Evolutionary conservation across 2,888 invertebrate genomes (phyloP).

Genomic region (Archaeoteleia sp.): DNA sequence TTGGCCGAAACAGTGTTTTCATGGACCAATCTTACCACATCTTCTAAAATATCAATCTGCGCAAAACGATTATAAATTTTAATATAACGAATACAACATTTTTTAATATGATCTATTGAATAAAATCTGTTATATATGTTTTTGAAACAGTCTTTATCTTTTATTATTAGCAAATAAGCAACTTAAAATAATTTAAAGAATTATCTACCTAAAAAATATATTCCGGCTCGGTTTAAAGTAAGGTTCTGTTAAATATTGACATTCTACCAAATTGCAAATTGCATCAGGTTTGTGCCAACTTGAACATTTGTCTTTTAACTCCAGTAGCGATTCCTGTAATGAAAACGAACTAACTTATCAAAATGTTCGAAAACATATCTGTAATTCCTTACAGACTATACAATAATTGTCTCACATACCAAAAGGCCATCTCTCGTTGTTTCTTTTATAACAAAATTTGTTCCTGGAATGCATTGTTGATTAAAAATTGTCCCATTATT

Average conservation of each 20-base stretch:
- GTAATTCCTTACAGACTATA: conserved; percentile 4
- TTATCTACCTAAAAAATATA: conserved; percentile 61
- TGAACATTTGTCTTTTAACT: conserved; percentile 54
- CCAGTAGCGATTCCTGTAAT: conserved; percentile 49
- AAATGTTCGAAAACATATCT: conserved; percentile 1
- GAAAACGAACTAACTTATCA: conserved; percentile 9
- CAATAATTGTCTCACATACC: conserved; percentile 51
- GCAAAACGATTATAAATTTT: no score
- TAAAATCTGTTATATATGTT: neutral
- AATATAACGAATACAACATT: no score
- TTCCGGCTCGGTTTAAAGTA: conserved; percentile 53
- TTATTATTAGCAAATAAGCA: neutral
- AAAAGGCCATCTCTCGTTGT: conserved; percentile 49
- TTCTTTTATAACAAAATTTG: conserved; percentile 52
- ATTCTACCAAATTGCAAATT: conserved; percentile 57
- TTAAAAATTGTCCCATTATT: conserved; percentile 30
- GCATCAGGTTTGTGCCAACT: conserved; percentile 63
- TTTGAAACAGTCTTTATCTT: conserved; percentile 10
- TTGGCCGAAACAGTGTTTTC: no score
- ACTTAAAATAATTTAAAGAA: conserved; percentile 5
- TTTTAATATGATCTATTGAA: no score
- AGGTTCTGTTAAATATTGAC: conserved; percentile 50
- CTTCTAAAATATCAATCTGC: no score
- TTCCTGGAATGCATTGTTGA: conserved; percentile 58
- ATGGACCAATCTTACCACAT: no score